Conservation (phyloP, 2,888 invertebrate species). For the Ptilodon capucinus region DNA sequence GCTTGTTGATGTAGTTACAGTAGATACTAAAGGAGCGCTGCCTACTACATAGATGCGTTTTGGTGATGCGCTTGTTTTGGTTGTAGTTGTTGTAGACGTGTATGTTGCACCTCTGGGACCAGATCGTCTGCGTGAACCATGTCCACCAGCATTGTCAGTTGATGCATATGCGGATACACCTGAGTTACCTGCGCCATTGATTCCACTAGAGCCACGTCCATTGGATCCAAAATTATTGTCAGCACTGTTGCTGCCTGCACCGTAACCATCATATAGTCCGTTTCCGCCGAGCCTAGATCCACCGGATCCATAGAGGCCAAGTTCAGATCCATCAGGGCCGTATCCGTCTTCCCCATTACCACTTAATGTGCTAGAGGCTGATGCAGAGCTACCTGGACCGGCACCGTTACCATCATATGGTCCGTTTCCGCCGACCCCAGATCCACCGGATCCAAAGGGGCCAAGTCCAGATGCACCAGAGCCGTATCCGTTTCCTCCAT, state of each 20-base stretch:
- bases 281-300: too few relatives aligned
- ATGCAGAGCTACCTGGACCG: too few relatives aligned
- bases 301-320: too few relatives aligned
- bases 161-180: conserved; percentile 14
- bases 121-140: conserved; percentile 1
- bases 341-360: too few relatives aligned
- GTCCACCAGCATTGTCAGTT: conserved; percentile 2
- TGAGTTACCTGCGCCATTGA: conserved; percentile 7
- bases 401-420: too few relatives aligned
- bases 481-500: too few relatives aligned
- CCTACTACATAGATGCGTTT: not conserved
- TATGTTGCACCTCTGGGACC: not conserved
- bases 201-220: not conserved
- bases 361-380: too few relatives aligned
- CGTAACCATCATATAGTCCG: conserved; percentile 1
- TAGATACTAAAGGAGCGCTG: not conserved
- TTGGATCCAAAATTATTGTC: not conserved
- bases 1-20: not conserved
- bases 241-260: too few relatives aligned
- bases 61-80: not conserved
- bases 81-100: not conserved
- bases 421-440: too few relatives aligned
- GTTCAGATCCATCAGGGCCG: too few relatives aligned
- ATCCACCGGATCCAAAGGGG: too few relatives aligned
- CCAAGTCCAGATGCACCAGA: too few relatives aligned